Evolutionary conservation across 2,888 invertebrate species (phyloP).

Genomic region (Adineta ricciae): DNA sequence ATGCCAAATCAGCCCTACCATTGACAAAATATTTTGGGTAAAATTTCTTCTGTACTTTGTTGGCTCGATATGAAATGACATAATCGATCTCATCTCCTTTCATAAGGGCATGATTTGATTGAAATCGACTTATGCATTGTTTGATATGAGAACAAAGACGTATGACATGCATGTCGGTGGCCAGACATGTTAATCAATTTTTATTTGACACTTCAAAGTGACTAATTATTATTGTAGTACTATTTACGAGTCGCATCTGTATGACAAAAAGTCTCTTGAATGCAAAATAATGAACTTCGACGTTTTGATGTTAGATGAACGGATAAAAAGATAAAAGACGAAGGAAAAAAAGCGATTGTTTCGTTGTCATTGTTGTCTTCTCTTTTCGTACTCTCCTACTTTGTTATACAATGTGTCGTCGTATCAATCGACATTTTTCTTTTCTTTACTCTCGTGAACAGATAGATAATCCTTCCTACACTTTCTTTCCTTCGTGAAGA

Average conservation of each 20-base stretch:
- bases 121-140: neutral
- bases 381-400: neutral
- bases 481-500: neutral
- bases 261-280: neutral
- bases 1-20: too few species aligned
- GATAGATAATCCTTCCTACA: neutral
- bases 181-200: neutral
- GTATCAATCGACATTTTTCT: neutral
- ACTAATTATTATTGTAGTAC: neutral
- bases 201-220: neutral
- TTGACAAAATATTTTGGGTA: too few species aligned
- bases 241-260: neutral
- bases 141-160: neutral
- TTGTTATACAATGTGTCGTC: neutral
- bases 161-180: neutral
- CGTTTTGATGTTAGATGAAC: neutral
- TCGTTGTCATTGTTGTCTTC: neutral
- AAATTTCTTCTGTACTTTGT: too few species aligned
- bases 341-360: neutral
- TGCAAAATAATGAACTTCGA: neutral
- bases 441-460: neutral
- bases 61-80: neutral
- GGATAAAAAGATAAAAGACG: neutral
- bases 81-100: neutral
- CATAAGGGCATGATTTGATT: neutral